Evolutionary conservation across 2,113 vertebrate genomes (phyloP).

Genomic region (Hassar affinis): DNA sequence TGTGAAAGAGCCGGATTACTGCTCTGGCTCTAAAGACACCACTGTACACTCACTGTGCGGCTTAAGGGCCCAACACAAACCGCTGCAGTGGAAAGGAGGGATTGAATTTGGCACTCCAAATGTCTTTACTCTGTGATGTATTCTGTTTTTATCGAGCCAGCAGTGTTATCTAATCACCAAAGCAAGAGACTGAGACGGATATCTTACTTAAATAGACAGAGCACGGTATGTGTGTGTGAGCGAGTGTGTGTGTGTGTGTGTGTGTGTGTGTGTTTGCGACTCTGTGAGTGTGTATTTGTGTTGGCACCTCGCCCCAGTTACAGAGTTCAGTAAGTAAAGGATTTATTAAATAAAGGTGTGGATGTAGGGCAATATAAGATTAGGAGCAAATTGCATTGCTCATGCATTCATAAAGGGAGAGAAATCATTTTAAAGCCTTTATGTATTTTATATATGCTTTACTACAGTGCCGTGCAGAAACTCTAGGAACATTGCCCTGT

Average conservation of each 20-base stretch:
- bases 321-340: slow-evolving; percentile 35
- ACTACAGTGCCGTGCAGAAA: not conserved
- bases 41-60: slow-evolving; percentile 50
- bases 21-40: slow-evolving; percentile 47
- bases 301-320: slow-evolving; percentile 15
- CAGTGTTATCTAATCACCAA: slow-evolving; percentile 45
- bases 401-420: not conserved
- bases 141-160: slow-evolving; percentile 37
- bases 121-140: slow-evolving; percentile 31
- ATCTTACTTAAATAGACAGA: slow-evolving; percentile 43
- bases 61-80: slow-evolving; percentile 45
- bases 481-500: not conserved
- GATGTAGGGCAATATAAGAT: slow-evolving; percentile 20
- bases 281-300: slow-evolving; percentile 28
- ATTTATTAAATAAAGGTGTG: slow-evolving; percentile 43
- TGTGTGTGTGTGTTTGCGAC: not conserved
- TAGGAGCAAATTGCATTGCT: not conserved
- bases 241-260: not conserved
- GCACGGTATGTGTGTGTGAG: not conserved
- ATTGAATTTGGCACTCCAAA: slow-evolving; percentile 40
- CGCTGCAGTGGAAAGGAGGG: slow-evolving; percentile 28
- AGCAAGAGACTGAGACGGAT: slow-evolving; percentile 38
- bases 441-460: not conserved
- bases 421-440: not conserved
- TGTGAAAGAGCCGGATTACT: slow-evolving; percentile 54